Evolutionary conservation across 2,888 invertebrate genomes (phyloP).

Genomic region (Xestia sexstrigata): DNA sequence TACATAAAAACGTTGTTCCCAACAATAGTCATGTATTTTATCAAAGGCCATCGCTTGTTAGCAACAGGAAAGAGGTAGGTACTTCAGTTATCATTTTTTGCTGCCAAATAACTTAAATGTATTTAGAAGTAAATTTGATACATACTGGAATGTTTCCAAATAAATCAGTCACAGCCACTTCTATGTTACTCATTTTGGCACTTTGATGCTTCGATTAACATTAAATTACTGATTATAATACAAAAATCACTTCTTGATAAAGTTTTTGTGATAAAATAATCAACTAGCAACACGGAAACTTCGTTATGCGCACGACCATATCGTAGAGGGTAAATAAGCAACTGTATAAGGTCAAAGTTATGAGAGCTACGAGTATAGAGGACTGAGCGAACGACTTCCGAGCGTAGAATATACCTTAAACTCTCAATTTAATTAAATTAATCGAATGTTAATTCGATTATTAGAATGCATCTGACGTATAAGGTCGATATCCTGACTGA

Average conservation of each 20-base stretch:
- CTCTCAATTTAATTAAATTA: slow-evolving; percentile 13
- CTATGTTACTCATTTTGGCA: slow-evolving; percentile 77
- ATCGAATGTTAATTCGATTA: neutral
- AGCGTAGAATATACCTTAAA: slow-evolving; percentile 43
- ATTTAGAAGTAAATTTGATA: slow-evolving; percentile 53
- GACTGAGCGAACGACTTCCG: slow-evolving; percentile 14
- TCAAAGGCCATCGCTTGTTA: neutral
- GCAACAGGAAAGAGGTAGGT: slow-evolving; percentile 13
- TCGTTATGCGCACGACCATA: slow-evolving; percentile 38
- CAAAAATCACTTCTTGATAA: slow-evolving; percentile 14
- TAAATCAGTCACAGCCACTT: slow-evolving; percentile 76
- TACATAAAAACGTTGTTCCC: neutral
- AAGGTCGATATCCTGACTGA: neutral
- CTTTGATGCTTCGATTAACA: slow-evolving; percentile 7
- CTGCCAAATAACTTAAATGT: neutral
- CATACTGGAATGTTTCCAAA: slow-evolving; percentile 77
- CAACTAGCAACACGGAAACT: slow-evolving; percentile 29
- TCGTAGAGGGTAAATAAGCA: slow-evolving; percentile 47
- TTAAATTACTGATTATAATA: slow-evolving; percentile 6
- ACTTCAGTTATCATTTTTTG: slow-evolving; percentile 9
- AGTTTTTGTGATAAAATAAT: slow-evolving; percentile 11
- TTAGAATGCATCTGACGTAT: slow-evolving; percentile 2
- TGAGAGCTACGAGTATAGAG: slow-evolving; percentile 7
- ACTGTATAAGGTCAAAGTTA: slow-evolving; percentile 49
- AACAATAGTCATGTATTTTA: neutral